A percentile compares a stretch with the other conserved stretches of the same genome.
These are phyloP conservation scores for Phalanger gymnotis DNA, from an alignment of 2,797 vertebrate species.

Conservation along the genomic window DNA sequence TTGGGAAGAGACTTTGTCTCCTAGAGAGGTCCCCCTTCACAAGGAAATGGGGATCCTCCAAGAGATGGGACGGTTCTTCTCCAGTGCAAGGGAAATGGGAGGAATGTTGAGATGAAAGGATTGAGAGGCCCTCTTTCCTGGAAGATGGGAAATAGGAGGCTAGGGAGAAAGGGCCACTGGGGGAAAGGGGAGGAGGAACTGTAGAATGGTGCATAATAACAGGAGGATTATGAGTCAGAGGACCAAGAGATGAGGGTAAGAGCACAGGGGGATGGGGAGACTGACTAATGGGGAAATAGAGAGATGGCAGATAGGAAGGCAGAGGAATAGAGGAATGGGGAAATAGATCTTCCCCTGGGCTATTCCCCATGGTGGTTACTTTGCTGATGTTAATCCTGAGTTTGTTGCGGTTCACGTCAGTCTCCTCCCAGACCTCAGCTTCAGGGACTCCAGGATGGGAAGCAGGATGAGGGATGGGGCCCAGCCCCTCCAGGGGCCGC, in stretches of 20 bases:
- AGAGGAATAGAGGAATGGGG: background rate
- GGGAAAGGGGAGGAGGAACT: background rate
- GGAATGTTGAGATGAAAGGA: background rate
- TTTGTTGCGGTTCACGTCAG: constrained; percentile 98
- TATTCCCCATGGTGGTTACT: constrained; percentile 83
- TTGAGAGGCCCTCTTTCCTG: background rate
- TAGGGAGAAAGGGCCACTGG: background rate
- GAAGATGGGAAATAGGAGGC: background rate
- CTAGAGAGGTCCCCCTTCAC: background rate
- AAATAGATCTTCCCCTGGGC: background rate
- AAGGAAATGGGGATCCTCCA: background rate
- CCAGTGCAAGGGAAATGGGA: background rate
- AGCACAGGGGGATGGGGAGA: background rate
- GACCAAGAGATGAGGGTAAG: background rate
- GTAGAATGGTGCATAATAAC: background rate
- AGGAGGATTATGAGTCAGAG: background rate
- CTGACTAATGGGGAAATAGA: background rate
- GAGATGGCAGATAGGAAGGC: background rate
- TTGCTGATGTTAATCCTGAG: constrained; percentile 99
- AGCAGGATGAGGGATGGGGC: constrained; percentile 80
- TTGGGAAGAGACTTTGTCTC: background rate
- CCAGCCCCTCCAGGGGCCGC: constrained; percentile 82
- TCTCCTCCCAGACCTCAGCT: constrained; percentile 96
- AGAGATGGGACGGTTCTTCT: background rate
- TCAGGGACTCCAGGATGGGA: constrained; percentile 84